These are phyloP conservation scores for Patella caerulea DNA, from an alignment of 2,888 invertebrate species.

Conservation along the genomic window DNA sequence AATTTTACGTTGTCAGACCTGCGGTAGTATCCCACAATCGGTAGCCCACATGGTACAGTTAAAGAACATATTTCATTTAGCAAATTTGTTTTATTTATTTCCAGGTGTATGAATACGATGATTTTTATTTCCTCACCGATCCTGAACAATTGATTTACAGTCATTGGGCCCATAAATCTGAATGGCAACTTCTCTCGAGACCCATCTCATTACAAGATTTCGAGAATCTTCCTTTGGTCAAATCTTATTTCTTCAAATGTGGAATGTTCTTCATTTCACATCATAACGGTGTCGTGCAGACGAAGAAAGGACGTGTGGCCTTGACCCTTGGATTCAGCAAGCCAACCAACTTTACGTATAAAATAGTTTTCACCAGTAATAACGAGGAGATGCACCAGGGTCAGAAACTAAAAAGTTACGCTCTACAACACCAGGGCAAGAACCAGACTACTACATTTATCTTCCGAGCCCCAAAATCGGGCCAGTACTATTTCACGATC, in stretches of 20 bases:
- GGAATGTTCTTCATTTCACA: constrained; percentile 68
- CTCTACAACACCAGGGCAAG: constrained; percentile 68
- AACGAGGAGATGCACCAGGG: constrained; percentile 66
- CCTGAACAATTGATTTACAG: constrained; percentile 78
- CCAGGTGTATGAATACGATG: constrained; percentile 92
- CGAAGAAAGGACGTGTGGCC: constrained; percentile 66
- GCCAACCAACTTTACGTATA: constrained; percentile 71
- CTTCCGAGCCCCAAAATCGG: constrained; percentile 64
- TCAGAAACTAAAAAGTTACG: constrained; percentile 67
- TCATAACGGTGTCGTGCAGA: constrained; percentile 67
- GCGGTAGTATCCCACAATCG: no score
- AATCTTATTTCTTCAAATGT: constrained; percentile 72
- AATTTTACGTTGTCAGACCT: no score
- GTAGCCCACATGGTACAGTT: no score
- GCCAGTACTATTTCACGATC: constrained; percentile 70
- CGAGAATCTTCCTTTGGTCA: constrained; percentile 71
- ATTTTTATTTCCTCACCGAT: constrained; percentile 99
- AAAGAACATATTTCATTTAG: no score
- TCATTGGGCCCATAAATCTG: constrained; percentile 69
- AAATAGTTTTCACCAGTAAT: constrained; percentile 64
- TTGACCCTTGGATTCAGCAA: constrained; percentile 68
- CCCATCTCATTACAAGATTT: constrained; percentile 66
- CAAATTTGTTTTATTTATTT: constrained; percentile 7
- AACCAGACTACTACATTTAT: constrained; percentile 68
- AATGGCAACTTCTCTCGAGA: constrained; percentile 68